Base-by-base conservation (phyloP, 2,888 invertebrate species). In the Cyaniris semiargus region DNA sequence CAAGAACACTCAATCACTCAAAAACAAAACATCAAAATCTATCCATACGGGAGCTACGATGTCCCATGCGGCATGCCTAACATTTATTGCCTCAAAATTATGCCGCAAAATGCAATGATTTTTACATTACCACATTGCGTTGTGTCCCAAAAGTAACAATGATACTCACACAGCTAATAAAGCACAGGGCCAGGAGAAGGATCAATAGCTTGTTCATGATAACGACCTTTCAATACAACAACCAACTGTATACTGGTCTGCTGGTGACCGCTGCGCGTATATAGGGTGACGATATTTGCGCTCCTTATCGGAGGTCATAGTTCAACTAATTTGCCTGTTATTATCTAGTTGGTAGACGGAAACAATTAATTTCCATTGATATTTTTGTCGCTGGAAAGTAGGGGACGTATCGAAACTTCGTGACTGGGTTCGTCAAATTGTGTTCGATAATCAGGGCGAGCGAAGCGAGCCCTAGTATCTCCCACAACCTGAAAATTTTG, bases 171-270 rank as follows among this genome's bases (percentile, higher is more conserved):
- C 27, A 66, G 27, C 85, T 86, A 78, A 89, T 83, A 78, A 92
- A 87, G 86, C 90, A 90, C 60, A 91, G 82, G 72, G 88, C 90
- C 84, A 92, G 77, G 60, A 91, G 77, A 3, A 91, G 80, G 71
- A 91, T 83, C 15, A 91, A 79, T 3, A 85, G 79, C 80, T 91
- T 92, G 82, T 90, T 89, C 91, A 92, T 92, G 34, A 71, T n/a
- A 38, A 84, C 85, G 83, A 86, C 85, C 80, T 84, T 76, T 79
- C 85, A 78, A 80, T 58, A 79, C 82, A 79, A 81, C 74, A 77
- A 79, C 79, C 79, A 79, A 80, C 76, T 79, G 79, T 81, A 76
- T 75, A 89, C 88, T 89, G 84, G 83, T 78, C 75, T 60, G 74
- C 72, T 38, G 23, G 71, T 70, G 53, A 80, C 78, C 76, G 77